Percentiles rank a stretch among this genome's conserved stretches.
These are phyloP conservation scores for Penaeus monodon DNA, from an alignment of 2,888 invertebrate species.

Conservation along the genomic window DNA sequence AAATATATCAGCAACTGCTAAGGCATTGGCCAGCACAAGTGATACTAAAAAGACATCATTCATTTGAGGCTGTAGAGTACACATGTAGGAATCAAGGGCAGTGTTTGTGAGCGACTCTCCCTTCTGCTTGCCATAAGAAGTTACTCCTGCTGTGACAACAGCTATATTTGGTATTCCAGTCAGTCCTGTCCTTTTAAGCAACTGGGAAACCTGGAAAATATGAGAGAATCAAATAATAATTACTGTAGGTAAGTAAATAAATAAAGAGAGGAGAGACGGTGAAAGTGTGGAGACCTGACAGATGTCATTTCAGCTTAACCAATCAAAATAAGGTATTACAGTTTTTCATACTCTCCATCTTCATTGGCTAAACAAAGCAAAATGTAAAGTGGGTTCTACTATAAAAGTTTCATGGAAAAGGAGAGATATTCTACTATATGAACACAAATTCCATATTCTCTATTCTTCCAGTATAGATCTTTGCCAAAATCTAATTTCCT, in stretches of 20 bases:
- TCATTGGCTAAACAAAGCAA: too few relatives aligned
- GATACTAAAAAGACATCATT: slow-evolving; percentile 73
- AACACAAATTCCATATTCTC: too few relatives aligned
- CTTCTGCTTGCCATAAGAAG: slow-evolving; percentile 70
- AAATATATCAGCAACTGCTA: slow-evolving; percentile 69
- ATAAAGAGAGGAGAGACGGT: not conserved
- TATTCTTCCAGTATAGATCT: too few relatives aligned
- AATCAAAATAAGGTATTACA: too few relatives aligned
- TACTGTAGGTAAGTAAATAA: not conserved
- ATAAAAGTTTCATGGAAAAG: too few relatives aligned
- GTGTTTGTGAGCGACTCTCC: slow-evolving; percentile 71
- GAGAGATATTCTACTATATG: too few relatives aligned
- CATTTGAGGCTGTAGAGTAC: slow-evolving; percentile 72
- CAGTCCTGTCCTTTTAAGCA: slow-evolving; percentile 64
- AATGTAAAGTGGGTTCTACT: too few relatives aligned
- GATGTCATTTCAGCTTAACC: too few relatives aligned
- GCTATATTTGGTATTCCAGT: slow-evolving; percentile 69
- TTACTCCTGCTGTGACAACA: slow-evolving; percentile 69
- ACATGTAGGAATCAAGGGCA: slow-evolving; percentile 71
- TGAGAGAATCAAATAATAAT: slow-evolving; percentile 30
- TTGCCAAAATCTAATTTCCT: too few relatives aligned
- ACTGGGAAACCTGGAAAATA: slow-evolving; percentile 66
- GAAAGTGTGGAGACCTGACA: too few relatives aligned
- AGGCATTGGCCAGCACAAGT: slow-evolving; percentile 71
- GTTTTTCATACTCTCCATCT: too few relatives aligned